These are phyloP conservation scores for Dryadula phaetusa DNA, from an alignment of 2,888 invertebrate species.

Conservation along the genomic window DNA sequence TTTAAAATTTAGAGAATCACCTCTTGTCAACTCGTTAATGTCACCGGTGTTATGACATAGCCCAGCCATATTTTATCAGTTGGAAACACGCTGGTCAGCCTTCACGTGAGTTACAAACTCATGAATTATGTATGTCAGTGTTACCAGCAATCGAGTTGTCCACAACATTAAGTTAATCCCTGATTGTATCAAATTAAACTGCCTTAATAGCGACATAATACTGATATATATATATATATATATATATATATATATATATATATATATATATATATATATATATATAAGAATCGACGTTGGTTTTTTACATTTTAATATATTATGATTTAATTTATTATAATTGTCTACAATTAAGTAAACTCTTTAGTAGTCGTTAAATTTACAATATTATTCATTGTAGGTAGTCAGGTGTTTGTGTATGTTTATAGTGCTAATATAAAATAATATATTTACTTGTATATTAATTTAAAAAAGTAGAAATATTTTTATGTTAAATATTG, in stretches of 20 bases:
- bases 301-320: background rate
- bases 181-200: slow-evolving; percentile 31
- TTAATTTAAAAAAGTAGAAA: background rate
- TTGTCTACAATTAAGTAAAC: no score
- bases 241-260: no score
- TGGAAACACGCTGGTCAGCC: slow-evolving; percentile 28
- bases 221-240: no score
- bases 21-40: slow-evolving; percentile 14
- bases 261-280: no score
- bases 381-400: no score
- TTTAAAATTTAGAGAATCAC: background rate
- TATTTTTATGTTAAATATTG: slow-evolving; percentile 2
- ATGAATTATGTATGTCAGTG: slow-evolving; percentile 32
- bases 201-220: slow-evolving; percentile 26
- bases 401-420: no score
- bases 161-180: slow-evolving; percentile 32
- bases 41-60: slow-evolving; percentile 13
- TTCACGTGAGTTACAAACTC: slow-evolving; percentile 25
- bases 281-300: background rate
- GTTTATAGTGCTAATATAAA: no score
- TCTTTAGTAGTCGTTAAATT: no score
- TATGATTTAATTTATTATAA: no score
- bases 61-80: slow-evolving; percentile 28
- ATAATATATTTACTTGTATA: no score
- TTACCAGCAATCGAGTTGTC: slow-evolving; percentile 29